Conservation (phyloP, 2,797 vertebrate genomes). For the Spea hammondii region DNA sequence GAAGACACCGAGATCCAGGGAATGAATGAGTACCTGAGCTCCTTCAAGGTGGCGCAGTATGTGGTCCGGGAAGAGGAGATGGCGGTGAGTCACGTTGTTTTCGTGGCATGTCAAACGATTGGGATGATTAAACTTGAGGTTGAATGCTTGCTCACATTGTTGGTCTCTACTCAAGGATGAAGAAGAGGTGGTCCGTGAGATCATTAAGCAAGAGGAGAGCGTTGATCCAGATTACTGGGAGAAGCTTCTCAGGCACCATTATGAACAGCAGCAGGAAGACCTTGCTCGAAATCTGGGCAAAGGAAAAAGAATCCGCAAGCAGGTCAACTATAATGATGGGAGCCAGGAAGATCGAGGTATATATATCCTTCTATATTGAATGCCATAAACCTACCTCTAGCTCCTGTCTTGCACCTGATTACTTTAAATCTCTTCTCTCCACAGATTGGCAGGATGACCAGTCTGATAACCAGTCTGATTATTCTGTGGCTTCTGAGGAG, state of each 20-base stretch:
- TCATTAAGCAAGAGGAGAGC: slow-evolving; percentile 97
- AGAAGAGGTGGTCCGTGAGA: slow-evolving; percentile 94
- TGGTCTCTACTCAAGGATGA: slow-evolving; percentile 71
- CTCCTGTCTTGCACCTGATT: not conserved
- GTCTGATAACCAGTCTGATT: slow-evolving; percentile 98
- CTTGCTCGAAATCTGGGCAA: slow-evolving; percentile 95
- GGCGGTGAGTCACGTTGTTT: slow-evolving; percentile 75
- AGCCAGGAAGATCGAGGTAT: slow-evolving; percentile 98
- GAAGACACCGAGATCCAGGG: slow-evolving; percentile 96
- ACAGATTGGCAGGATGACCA: slow-evolving; percentile 99
- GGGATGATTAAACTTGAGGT: not conserved
- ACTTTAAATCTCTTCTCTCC: slow-evolving; percentile 7
- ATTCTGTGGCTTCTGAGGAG: slow-evolving; percentile 96
- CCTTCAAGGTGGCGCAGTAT: slow-evolving; percentile 98
- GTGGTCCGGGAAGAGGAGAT: slow-evolving; percentile 98
- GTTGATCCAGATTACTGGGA: slow-evolving; percentile 99
- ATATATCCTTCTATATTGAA: slow-evolving; percentile 59
- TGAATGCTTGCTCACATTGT: not conserved
- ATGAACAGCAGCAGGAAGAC: slow-evolving; percentile 97
- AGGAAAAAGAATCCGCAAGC: slow-evolving; percentile 97
- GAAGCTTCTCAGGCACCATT: slow-evolving; percentile 95
- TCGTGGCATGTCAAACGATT: not conserved
- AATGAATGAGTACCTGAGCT: slow-evolving; percentile 99
- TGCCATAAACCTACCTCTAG: not conserved
- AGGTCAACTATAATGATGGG: slow-evolving; percentile 98